Percentiles rank a stretch among this genome's conserved stretches.
Evolutionary conservation across 2,888 invertebrate genomes (phyloP).

Genomic region (Cecidostiba fungosa): DNA sequence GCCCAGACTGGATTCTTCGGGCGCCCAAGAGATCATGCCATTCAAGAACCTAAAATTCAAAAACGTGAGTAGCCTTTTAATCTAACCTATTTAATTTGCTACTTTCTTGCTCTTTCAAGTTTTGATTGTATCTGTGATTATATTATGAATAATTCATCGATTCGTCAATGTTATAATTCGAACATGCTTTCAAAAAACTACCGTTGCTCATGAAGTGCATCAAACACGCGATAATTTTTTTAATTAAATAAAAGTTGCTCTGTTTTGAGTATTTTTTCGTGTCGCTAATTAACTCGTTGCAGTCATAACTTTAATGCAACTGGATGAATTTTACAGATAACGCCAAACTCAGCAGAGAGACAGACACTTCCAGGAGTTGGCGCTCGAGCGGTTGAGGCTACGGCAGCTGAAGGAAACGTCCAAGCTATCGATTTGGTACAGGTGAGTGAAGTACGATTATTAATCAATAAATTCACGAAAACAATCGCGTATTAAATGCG

Average conservation of each 20-base stretch:
- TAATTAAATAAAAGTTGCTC: neutral
- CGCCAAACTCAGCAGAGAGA: neutral
- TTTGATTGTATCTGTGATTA: neutral
- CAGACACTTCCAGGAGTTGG: neutral
- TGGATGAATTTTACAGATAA: slow-evolving; percentile 21
- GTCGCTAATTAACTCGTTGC: neutral
- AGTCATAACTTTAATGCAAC: slow-evolving; percentile 2
- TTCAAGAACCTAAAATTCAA: slow-evolving; percentile 41
- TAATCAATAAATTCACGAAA: neutral
- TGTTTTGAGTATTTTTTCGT: neutral
- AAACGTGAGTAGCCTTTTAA: slow-evolving; percentile 19
- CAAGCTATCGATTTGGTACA: slow-evolving; percentile 22
- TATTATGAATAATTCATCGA: neutral
- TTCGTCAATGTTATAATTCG: neutral
- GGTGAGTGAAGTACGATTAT: slow-evolving; percentile 23
- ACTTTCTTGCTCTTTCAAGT: neutral
- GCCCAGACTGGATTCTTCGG: neutral
- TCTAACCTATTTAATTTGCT: neutral
- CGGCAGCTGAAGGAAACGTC: neutral
- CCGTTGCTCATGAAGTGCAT: neutral
- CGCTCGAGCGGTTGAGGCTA: neutral
- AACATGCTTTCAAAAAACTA: neutral
- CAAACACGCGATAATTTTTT: neutral
- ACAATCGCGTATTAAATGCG: neutral
- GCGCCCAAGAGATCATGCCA: neutral